Percentiles rank a stretch among this genome's conserved stretches.
phyloP scores from a whole-genome alignment of 2,888 invertebrate species.

The Andrena flavipes region DNA sequence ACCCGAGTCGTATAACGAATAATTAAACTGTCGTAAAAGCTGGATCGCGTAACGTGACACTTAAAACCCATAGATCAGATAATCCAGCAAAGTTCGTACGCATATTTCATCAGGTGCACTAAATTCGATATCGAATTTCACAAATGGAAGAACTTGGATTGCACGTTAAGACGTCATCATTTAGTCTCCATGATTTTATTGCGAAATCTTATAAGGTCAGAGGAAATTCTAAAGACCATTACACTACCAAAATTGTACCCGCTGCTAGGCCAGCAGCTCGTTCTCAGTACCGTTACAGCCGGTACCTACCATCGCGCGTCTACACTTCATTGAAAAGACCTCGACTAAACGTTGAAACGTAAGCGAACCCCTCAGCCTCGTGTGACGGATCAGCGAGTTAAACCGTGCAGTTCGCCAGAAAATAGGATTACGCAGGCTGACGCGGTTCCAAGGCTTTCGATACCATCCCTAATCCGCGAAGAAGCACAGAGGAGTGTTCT shows the following conservation, averaged over 20 bases:
- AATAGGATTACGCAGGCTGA: slow-evolving; percentile 49
- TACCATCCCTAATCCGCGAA: slow-evolving; percentile 13
- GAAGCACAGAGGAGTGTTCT: not conserved
- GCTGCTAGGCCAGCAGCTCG: too few species aligned
- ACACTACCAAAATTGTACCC: too few species aligned
- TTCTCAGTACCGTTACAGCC: too few species aligned
- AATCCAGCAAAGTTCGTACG: not conserved
- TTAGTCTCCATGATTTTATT: not conserved
- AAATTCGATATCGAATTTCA: not conserved
- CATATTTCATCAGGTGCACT: not conserved
- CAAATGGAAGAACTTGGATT: not conserved
- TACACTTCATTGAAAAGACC: slow-evolving; percentile 1
- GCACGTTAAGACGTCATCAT: not conserved
- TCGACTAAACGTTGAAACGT: slow-evolving; percentile 1
- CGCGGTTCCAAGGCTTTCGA: slow-evolving; percentile 32
- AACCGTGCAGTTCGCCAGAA: slow-evolving; percentile 32
- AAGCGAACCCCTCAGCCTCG: not conserved
- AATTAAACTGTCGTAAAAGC: not conserved
- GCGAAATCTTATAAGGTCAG: too few species aligned
- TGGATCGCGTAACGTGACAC: not conserved
- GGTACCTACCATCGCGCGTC: too few species aligned
- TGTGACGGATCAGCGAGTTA: slow-evolving; percentile 20
- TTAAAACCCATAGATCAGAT: not conserved
- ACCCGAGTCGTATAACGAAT: not conserved
- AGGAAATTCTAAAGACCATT: not conserved